A percentile compares a stretch with the other conserved stretches of the same genome.
Evolutionary conservation across 2,888 invertebrate genomes (phyloP).

Genomic region (Xylocampa areola): DNA sequence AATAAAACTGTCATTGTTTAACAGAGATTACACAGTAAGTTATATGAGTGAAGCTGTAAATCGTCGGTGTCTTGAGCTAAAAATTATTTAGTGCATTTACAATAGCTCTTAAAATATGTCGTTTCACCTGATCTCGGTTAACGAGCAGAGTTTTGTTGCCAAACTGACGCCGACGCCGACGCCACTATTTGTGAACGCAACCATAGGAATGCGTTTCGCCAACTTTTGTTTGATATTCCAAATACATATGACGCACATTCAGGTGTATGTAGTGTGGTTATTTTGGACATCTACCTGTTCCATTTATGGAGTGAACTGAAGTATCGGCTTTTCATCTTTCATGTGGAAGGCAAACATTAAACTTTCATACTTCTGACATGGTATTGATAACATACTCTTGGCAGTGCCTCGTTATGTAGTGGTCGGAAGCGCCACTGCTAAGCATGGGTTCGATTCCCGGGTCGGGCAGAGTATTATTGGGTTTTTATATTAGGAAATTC

Average conservation of each 20-base stretch:
- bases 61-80: conserved; percentile 34
- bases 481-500: too few species aligned
- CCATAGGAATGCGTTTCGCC: conserved; percentile 35
- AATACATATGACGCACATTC: conserved; percentile 43
- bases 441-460: too few species aligned
- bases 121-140: conserved; percentile 55
- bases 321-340: neutral
- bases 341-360: too few species aligned
- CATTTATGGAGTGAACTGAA: neutral
- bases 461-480: too few species aligned
- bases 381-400: too few species aligned
- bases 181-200: conserved; percentile 36
- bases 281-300: conserved; percentile 22
- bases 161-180: conserved; percentile 32
- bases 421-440: too few species aligned
- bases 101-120: conserved; percentile 49
- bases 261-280: conserved; percentile 18
- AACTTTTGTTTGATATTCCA: conserved; percentile 46
- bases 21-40: conserved; percentile 10
- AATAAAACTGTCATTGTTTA: conserved; percentile 1
- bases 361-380: too few species aligned
- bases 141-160: conserved; percentile 49
- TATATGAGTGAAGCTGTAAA: conserved; percentile 13
- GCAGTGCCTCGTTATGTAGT: too few species aligned
- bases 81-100: conserved; percentile 49